Percentiles rank a stretch among this genome's conserved stretches.
Evolutionary conservation across 2,888 invertebrate species (phyloP).

Genomic region (Caprella mutica): DNA sequence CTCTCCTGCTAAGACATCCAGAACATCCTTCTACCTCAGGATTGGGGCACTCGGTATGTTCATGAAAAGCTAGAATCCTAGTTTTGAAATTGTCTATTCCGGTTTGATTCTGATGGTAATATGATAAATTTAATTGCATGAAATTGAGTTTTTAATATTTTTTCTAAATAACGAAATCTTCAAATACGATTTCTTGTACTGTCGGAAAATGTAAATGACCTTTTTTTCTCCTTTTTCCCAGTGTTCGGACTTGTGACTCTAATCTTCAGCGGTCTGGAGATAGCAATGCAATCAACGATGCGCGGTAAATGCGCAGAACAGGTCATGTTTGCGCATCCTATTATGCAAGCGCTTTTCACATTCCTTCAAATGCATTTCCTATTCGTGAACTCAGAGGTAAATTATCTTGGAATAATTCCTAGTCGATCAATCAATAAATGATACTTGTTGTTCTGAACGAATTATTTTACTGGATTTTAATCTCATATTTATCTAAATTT

Average conservation of each 20-base stretch:
- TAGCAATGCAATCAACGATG: conserved; percentile 49
- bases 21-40: conserved; percentile 47
- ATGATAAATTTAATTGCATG: too few species aligned
- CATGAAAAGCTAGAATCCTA: too few species aligned
- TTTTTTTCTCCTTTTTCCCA: too few species aligned
- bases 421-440: too few species aligned
- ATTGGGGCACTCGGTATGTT: conserved; percentile 46
- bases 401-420: neutral
- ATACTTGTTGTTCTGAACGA: too few species aligned
- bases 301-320: conserved; percentile 38
- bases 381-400: conserved; percentile 49
- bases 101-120: too few species aligned
- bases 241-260: conserved; percentile 48
- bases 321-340: conserved; percentile 47
- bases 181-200: neutral
- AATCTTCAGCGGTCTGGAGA: conserved; percentile 48
- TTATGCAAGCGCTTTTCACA: conserved; percentile 48
- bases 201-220: too few species aligned
- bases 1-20: conserved; percentile 44
- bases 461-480: too few species aligned
- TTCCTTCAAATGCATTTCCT: conserved; percentile 50
- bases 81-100: too few species aligned
- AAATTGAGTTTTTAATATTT: too few species aligned
- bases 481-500: too few species aligned
- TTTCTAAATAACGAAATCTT: too few species aligned